A percentile compares a stretch with the other conserved stretches of the same genome.
Conservation (phyloP, 1,140 invertebrate species). For the Homarus americanus region DNA sequence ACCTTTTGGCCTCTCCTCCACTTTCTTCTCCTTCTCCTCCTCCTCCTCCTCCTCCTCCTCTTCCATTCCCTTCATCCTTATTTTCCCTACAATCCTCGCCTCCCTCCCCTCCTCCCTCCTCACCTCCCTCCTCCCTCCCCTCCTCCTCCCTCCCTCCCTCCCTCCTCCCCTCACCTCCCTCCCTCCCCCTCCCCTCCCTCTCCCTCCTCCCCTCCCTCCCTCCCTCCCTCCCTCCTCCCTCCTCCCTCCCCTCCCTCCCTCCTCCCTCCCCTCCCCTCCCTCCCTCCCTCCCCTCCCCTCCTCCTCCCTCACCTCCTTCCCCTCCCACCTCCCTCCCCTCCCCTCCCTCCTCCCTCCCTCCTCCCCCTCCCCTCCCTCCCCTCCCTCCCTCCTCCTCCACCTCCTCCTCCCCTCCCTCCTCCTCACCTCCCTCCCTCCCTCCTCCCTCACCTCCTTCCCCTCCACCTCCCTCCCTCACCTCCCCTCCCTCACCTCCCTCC, state of each 20-base stretch:
- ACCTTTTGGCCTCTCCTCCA: too few species aligned
- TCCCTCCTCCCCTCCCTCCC: conserved; percentile 19
- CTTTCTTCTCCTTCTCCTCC: too few species aligned
- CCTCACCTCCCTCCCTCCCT: neutral
- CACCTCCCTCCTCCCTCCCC: conserved; percentile 24
- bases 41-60: too few species aligned
- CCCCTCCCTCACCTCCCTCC: neutral
- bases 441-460: neutral
- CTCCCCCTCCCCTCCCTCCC: neutral
- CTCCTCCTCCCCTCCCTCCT: neutral
- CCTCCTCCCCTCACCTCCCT: conserved; percentile 14
- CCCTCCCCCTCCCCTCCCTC: conserved; percentile 14
- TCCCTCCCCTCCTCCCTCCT: conserved; percentile 26
- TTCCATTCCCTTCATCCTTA: too few species aligned
- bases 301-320: too few species aligned
- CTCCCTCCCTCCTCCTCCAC: neutral
- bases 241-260: neutral
- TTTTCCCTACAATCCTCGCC: too few species aligned
- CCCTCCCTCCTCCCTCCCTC: neutral
- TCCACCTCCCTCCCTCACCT: too few species aligned
- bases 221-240: conserved; percentile 20
- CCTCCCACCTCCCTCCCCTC: too few species aligned
- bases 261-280: conserved; percentile 14
- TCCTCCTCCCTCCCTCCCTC: neutral
- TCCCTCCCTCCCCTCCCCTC: conserved; percentile 15